These are phyloP conservation scores for Watsonalla cultraria DNA, from an alignment of 2,888 invertebrate species.

Conservation along the genomic window DNA sequence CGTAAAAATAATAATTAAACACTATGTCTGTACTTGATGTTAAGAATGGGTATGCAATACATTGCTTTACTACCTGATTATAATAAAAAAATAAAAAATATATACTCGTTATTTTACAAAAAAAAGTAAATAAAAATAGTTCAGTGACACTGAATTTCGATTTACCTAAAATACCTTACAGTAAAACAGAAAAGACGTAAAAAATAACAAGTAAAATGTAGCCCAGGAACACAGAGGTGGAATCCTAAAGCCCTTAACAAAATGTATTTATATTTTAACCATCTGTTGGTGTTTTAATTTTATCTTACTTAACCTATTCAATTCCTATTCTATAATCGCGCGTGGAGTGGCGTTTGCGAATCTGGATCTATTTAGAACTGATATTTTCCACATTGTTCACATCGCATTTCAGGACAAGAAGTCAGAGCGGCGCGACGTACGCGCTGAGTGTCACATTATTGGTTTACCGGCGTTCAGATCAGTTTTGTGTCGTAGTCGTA, in stretches of 20 bases:
- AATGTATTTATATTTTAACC: conserved; percentile 52
- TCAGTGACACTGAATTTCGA: conserved; percentile 58
- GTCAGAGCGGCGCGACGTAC: conserved; percentile 22
- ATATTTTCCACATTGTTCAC: conserved; percentile 35
- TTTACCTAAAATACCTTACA: conserved; percentile 46
- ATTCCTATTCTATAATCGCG: conserved; percentile 70
- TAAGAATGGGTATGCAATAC: conserved; percentile 26
- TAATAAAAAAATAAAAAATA: conserved; percentile 55
- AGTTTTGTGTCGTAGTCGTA: conserved; percentile 24
- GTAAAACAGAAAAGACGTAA: conserved; percentile 42
- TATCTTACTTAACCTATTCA: conserved; percentile 72
- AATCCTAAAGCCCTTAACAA: conserved; percentile 64
- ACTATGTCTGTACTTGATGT: conserved; percentile 45
- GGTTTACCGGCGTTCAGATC: conserved; percentile 11
- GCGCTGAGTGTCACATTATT: conserved; percentile 8
- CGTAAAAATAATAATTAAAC: conserved; percentile 29
- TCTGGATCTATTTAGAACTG: conserved; percentile 35
- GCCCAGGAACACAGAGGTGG: conserved; percentile 63
- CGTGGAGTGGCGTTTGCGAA: conserved; percentile 17
- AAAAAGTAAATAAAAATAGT: conserved; percentile 62
- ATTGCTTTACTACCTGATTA: conserved; percentile 52
- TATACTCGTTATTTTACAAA: conserved; percentile 62
- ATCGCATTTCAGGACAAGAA: conserved; percentile 26
- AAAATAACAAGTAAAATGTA: conserved; percentile 50
- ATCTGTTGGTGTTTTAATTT: conserved; percentile 61